Conservation (phyloP, 2,888 invertebrate genomes). For the Autographa pulchrina region DNA sequence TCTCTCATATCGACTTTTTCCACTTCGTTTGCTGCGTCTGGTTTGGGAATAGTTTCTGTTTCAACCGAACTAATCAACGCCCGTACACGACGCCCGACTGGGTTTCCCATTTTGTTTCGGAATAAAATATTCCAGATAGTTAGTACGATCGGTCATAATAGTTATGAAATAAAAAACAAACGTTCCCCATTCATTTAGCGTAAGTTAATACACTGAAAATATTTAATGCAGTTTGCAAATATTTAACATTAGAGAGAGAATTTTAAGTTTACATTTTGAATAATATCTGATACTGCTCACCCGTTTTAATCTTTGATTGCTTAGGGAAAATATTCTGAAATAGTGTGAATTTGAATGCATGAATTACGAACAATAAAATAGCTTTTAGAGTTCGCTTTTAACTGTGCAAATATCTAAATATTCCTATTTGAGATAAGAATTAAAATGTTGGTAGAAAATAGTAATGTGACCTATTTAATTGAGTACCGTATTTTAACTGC, state of each 20-base stretch:
- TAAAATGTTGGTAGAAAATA: background rate
- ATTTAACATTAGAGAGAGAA: slow-evolving; percentile 32
- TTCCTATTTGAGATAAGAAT: background rate
- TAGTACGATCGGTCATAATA: slow-evolving; percentile 59
- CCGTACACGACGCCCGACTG: slow-evolving; percentile 76
- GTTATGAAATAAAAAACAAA: slow-evolving; percentile 55
- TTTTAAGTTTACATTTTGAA: slow-evolving; percentile 34
- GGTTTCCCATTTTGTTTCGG: slow-evolving; percentile 70
- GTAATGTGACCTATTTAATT: background rate
- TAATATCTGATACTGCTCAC: slow-evolving; percentile 38
- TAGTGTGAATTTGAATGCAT: slow-evolving; percentile 5
- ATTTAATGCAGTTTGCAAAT: slow-evolving; percentile 34
- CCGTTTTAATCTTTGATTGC: slow-evolving; percentile 33
- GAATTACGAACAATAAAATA: background rate
- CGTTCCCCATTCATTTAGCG: slow-evolving; percentile 27
- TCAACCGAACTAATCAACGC: slow-evolving; percentile 86
- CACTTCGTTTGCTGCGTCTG: slow-evolving; percentile 84
- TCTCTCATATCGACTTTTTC: slow-evolving; percentile 87
- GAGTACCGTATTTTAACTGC: background rate
- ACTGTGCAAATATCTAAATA: background rate
- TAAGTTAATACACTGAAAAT: slow-evolving; percentile 33
- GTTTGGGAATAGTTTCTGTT: slow-evolving; percentile 88
- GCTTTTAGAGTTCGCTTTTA: background rate
- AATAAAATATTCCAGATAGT: slow-evolving; percentile 68
- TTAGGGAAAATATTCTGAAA: slow-evolving; percentile 15